Conservation (phyloP, 2,797 vertebrate species). For the Rhinoraja longicauda region DNA sequence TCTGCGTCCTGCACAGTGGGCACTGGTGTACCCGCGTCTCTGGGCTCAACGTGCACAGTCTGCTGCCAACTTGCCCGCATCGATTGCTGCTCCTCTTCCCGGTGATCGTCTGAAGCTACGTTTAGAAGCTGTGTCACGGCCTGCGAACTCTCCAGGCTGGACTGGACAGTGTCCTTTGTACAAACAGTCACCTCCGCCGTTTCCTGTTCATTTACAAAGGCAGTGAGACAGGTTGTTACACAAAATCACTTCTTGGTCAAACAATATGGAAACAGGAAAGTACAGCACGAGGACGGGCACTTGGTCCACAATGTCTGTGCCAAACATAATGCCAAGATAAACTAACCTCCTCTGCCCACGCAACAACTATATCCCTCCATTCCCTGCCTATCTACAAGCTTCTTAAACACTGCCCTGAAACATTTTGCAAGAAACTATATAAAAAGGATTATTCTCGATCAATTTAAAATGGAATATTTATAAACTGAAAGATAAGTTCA, state of each 20-base stretch:
- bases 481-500: neutral
- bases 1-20: neutral
- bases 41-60: neutral
- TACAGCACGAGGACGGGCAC: too few relatives aligned
- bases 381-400: too few relatives aligned
- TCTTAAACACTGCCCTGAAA: neutral
- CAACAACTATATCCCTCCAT: too few relatives aligned
- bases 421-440: neutral
- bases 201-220: conserved; percentile 60
- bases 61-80: conserved; percentile 14
- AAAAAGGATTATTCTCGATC: neutral
- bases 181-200: conserved; percentile 56
- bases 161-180: conserved; percentile 46
- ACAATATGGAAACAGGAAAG: too few relatives aligned
- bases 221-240: neutral
- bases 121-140: conserved; percentile 66
- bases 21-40: neutral
- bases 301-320: too few relatives aligned
- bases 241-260: neutral
- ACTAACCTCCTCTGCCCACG: too few relatives aligned
- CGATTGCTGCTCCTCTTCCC: conserved; percentile 49
- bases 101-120: conserved; percentile 45
- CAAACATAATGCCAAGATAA: too few relatives aligned
- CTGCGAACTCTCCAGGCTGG: conserved; percentile 41
- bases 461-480: neutral